phyloP scores from a whole-genome alignment of 2,797 vertebrate genomes.

The Danio choprae region DNA sequence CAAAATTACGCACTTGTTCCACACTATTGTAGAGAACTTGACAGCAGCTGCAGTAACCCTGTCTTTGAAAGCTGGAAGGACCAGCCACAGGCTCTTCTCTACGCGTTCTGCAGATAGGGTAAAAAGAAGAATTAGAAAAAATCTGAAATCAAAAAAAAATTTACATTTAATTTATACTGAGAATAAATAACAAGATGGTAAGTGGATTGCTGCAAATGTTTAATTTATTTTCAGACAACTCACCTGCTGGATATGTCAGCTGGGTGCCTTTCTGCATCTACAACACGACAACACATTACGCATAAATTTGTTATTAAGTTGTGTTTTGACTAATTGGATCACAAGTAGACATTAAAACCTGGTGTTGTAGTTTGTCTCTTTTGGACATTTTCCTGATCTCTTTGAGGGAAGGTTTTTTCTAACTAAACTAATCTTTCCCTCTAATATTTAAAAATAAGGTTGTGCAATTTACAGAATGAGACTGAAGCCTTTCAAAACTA shows the following conservation, averaged over 20 bases:
- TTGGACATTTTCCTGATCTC: too few relatives aligned
- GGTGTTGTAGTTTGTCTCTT: too few relatives aligned
- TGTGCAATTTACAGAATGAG: too few relatives aligned
- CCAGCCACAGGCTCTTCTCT: slow-evolving; percentile 68
- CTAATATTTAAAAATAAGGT: too few relatives aligned
- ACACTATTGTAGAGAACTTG: slow-evolving; percentile 85
- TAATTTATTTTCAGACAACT: slow-evolving; percentile 52
- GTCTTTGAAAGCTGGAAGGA: slow-evolving; percentile 77
- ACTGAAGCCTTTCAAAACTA: too few relatives aligned
- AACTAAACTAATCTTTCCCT: too few relatives aligned
- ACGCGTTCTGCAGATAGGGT: slow-evolving; percentile 69
- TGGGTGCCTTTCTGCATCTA: slow-evolving; percentile 69
- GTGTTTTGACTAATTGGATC: too few relatives aligned
- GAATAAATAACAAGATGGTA: background rate
- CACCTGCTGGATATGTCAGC: slow-evolving; percentile 71
- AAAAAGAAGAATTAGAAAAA: slow-evolving; percentile 12
- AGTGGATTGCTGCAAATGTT: slow-evolving; percentile 4
- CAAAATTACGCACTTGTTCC: slow-evolving; percentile 83
- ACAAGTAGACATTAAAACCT: too few relatives aligned
- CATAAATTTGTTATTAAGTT: too few relatives aligned
- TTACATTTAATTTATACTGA: background rate
- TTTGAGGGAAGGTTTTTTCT: too few relatives aligned
- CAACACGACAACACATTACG: slow-evolving; percentile 4
- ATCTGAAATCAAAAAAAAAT: background rate
- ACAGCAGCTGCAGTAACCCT: slow-evolving; percentile 93